Percentiles rank a stretch among this genome's conserved stretches.
phyloP scores from a whole-genome alignment of 2,797 vertebrate genomes.

The Chromobotia macracanthus region DNA sequence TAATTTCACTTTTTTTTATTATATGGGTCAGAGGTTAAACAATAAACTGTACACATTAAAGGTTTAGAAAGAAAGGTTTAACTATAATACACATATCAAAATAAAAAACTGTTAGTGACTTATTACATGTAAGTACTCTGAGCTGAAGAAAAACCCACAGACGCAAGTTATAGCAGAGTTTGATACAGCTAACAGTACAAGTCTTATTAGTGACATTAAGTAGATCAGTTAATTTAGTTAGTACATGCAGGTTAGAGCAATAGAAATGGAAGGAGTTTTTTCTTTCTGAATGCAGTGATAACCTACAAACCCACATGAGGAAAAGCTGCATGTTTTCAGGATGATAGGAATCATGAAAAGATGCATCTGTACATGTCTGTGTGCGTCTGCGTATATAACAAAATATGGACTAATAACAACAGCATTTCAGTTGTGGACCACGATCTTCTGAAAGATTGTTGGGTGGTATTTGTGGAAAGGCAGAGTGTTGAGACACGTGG shows the following conservation, averaged over 20 bases:
- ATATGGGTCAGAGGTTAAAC: no score
- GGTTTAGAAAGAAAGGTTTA: no score
- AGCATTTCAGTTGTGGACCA: not conserved
- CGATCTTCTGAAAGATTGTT: not conserved
- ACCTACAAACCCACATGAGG: not conserved
- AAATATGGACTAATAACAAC: constrained; percentile 1
- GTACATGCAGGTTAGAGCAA: constrained; percentile 41
- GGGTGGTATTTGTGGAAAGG: not conserved
- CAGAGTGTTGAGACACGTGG: not conserved
- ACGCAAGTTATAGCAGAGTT: constrained; percentile 14
- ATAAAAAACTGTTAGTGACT: no score
- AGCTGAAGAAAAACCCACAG: not conserved
- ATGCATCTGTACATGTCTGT: not conserved
- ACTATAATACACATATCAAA: no score
- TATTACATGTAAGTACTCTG: not conserved
- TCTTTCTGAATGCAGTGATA: not conserved
- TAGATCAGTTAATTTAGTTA: constrained; percentile 69
- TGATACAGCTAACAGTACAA: not conserved
- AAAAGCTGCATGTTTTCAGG: constrained; percentile 4
- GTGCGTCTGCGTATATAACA: constrained; percentile 6
- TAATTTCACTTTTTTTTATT: no score
- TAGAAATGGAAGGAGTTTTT: not conserved
- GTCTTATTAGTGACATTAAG: constrained; percentile 50
- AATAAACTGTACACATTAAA: no score
- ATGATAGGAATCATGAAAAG: not conserved